A percentile compares a stretch with the other conserved stretches of the same genome.
Evolutionary conservation across 2,797 vertebrate genomes (phyloP).

Genomic region (Lacerta viridis): DNA sequence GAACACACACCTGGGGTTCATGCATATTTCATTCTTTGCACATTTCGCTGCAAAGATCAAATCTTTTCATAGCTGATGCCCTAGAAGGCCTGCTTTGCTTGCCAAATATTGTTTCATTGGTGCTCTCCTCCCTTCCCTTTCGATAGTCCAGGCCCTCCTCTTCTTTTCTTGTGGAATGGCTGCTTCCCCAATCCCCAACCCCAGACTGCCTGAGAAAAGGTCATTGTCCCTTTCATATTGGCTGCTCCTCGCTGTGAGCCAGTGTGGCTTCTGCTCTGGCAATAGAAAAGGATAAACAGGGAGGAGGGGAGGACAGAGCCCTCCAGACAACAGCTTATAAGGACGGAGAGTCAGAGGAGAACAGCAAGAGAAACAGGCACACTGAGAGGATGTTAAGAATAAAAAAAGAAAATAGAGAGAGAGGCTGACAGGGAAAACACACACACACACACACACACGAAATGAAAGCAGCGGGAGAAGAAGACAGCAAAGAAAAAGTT

Average conservation of each 20-base stretch:
- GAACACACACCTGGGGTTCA: slow-evolving; percentile 56
- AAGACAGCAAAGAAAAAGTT: not conserved
- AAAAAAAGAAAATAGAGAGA: slow-evolving; percentile 31
- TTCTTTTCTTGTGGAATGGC: slow-evolving; percentile 34
- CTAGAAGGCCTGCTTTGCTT: slow-evolving; percentile 57
- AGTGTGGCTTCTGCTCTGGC: slow-evolving; percentile 56
- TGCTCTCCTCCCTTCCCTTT: slow-evolving; percentile 51
- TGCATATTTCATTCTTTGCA: slow-evolving; percentile 69
- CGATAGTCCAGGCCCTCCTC: slow-evolving; percentile 37
- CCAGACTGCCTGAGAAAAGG: slow-evolving; percentile 70
- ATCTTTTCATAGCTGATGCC: slow-evolving; percentile 73
- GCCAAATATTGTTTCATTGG: slow-evolving; percentile 57
- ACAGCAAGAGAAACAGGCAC: not conserved
- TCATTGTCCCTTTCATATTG: slow-evolving; percentile 71
- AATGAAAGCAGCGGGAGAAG: slow-evolving; percentile 22
- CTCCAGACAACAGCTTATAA: slow-evolving; percentile 40
- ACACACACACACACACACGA: not conserved
- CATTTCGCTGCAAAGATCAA: slow-evolving; percentile 66
- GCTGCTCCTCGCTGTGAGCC: slow-evolving; percentile 70
- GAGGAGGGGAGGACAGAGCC: slow-evolving; percentile 37
- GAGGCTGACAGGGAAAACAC: not conserved
- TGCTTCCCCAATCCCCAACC: not conserved
- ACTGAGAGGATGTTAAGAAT: not conserved
- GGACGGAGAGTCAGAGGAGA: not conserved
- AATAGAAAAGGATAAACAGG: slow-evolving; percentile 49